phyloP scores from a whole-genome alignment of 53 echinoderm and acorn worm species.

The Hippasteria phrygiana region DNA sequence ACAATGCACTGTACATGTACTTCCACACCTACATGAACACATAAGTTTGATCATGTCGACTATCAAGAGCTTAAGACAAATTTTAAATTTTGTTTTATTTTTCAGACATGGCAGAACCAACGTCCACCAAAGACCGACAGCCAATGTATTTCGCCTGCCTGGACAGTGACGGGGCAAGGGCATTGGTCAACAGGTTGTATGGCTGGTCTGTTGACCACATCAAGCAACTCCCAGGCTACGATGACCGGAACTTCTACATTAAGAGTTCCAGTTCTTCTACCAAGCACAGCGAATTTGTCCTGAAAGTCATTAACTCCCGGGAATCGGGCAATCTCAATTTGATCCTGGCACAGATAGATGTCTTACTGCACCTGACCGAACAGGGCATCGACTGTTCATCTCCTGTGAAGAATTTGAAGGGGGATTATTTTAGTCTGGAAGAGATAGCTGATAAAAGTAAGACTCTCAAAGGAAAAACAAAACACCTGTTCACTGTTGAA shows the following conservation, averaged over 20 bases:
- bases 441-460: slow-evolving; percentile 37
- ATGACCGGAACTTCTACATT: slow-evolving; percentile 64
- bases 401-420: slow-evolving; percentile 44
- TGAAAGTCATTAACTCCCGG: slow-evolving; percentile 43
- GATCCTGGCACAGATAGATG: neutral
- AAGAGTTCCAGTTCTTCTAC: neutral
- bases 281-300: slow-evolving; percentile 36
- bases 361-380: slow-evolving; percentile 34
- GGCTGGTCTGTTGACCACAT: slow-evolving; percentile 35
- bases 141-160: slow-evolving; percentile 21
- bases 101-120: slow-evolving; percentile 6
- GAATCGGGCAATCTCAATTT: slow-evolving; percentile 2
- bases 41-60: too few relatives aligned
- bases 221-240: slow-evolving; percentile 61
- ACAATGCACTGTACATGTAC: neutral
- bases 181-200: slow-evolving; percentile 42
- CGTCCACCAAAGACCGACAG: neutral
- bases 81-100: neutral
- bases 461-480: too few relatives aligned
- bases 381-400: slow-evolving; percentile 55
- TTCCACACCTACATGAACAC: too few relatives aligned
- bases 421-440: slow-evolving; percentile 30
- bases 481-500: too few relatives aligned
- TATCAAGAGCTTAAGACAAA: neutral
- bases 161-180: slow-evolving; percentile 37